Evolutionary conservation across 2,113 vertebrate genomes (phyloP), one percentile per base, ranked within the genome.

Genomic region (Trematocara macrostoma): DNA sequence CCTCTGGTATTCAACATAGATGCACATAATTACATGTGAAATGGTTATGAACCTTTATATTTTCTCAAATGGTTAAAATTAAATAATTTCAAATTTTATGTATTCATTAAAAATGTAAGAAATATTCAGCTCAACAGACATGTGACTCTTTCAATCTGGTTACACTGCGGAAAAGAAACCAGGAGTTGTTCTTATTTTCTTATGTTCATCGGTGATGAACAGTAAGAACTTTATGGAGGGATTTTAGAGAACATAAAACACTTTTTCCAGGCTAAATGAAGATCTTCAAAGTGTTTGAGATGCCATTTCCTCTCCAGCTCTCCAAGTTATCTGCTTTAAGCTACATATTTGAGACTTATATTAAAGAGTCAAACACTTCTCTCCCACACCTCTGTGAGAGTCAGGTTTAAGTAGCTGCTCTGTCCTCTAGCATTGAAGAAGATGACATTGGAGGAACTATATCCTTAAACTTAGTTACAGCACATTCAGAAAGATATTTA

Each of bases 91-190:
- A 20, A 53, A 20, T 53, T 59, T 34, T 59, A 59, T 31, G 29
- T 31, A 10, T 34, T 59, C 15, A 31, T 59, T 59, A 59, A 59
- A 53, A 59, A 31, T 59, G 29, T 59, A 59, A 34, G 14, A 10
- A 59, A 59, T 59, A 59, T 59, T 59, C 56, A 59, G 15, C 56
- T 59, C 14, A 59, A 59, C 8, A 31, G 29, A 59, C 14, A 31
- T 34, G 56, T 59, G 56, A 34, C 56, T 59, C 1, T 34, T 59
- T 59, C 0, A 34, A 10, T 34, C 29, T 59, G 56, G 5, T 3
- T 34, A 59, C 56, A 34, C 0, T 0, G 56, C 8, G 0, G 56
- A 59, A 34, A 59, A 59, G 3, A 34, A 18, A 34, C 1, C 29
- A 59, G 56, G 29, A 59, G 2, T 59, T 59, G 15, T 59, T 59